Evolutionary conservation across 1,140 invertebrate species (phyloP).

Genomic region (Trichonephila clavipes): DNA sequence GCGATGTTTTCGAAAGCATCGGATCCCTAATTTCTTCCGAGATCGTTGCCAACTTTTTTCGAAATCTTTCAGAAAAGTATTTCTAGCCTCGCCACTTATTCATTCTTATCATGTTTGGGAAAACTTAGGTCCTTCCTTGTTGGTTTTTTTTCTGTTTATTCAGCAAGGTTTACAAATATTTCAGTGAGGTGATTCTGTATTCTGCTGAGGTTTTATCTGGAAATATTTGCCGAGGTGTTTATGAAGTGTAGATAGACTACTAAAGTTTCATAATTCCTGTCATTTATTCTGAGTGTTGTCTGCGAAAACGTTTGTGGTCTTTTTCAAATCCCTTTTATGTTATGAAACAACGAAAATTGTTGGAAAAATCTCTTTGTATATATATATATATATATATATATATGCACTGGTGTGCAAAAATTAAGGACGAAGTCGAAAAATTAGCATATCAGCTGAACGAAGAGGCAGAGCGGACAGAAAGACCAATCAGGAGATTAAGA

Average conservation of each 20-base stretch:
- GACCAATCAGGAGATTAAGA: too few species aligned
- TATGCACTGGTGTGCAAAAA: too few species aligned
- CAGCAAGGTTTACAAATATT: conserved; percentile 57
- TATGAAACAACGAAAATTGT: too few species aligned
- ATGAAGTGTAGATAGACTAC: conserved; percentile 9
- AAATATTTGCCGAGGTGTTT: conserved; percentile 19
- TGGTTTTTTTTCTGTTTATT: not conserved
- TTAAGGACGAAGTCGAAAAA: too few species aligned
- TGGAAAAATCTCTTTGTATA: too few species aligned
- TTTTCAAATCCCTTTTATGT: too few species aligned
- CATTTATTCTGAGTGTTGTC: not conserved
- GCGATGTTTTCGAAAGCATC: conserved; percentile 22
- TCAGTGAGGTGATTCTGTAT: conserved; percentile 21
- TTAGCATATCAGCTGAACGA: too few species aligned
- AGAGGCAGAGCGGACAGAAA: too few species aligned
- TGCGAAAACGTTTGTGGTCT: not conserved
- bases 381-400: too few species aligned
- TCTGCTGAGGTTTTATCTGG: conserved; percentile 4
- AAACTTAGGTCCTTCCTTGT: conserved; percentile 7
- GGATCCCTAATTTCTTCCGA: conserved; percentile 24
- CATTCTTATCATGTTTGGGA: conserved; percentile 45
- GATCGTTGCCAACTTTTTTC: conserved; percentile 27
- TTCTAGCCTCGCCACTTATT: conserved; percentile 26
- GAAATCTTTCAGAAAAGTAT: not conserved
- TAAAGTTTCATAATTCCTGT: not conserved